These are phyloP conservation scores for Amphipoea lucens DNA, from an alignment of 2,888 invertebrate genomes.

Conservation along the genomic window DNA sequence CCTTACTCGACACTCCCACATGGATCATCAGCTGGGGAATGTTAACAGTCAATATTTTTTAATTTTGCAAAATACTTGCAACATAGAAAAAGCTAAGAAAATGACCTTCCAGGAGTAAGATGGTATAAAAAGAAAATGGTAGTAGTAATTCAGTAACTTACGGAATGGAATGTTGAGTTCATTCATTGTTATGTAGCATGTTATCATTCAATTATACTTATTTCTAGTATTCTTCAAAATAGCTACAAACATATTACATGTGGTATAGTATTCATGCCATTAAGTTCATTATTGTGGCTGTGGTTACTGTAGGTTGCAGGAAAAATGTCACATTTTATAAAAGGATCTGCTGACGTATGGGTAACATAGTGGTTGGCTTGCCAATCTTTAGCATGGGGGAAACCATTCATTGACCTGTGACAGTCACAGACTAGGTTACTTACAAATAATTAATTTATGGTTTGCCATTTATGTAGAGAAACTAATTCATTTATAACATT, in stretches of 20 bases:
- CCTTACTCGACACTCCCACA: conserved; percentile 93
- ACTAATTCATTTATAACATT: neutral
- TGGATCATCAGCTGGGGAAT: conserved; percentile 92
- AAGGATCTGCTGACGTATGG: neutral
- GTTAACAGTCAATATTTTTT: neutral
- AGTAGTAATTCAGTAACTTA: neutral
- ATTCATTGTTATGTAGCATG: neutral
- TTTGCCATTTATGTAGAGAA: neutral
- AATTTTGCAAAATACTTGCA: neutral
- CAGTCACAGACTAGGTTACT: neutral
- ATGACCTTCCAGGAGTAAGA: neutral
- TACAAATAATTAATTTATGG: neutral
- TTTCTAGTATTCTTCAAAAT: neutral
- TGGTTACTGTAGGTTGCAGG: neutral
- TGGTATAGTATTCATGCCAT: too few relatives aligned
- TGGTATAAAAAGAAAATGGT: neutral
- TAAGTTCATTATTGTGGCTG: neutral
- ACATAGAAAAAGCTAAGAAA: neutral
- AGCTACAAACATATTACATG: neutral
- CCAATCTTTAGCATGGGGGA: neutral
- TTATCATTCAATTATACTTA: neutral
- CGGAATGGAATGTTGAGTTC: neutral
- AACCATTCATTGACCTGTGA: neutral
- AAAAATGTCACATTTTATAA: neutral
- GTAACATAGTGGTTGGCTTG: neutral